Percentiles rank a stretch among this genome's conserved stretches.
Conservation (phyloP, 30 jellyfish, hydroid and myxozoan species). For the Pseudorhiza aurosa region DNA sequence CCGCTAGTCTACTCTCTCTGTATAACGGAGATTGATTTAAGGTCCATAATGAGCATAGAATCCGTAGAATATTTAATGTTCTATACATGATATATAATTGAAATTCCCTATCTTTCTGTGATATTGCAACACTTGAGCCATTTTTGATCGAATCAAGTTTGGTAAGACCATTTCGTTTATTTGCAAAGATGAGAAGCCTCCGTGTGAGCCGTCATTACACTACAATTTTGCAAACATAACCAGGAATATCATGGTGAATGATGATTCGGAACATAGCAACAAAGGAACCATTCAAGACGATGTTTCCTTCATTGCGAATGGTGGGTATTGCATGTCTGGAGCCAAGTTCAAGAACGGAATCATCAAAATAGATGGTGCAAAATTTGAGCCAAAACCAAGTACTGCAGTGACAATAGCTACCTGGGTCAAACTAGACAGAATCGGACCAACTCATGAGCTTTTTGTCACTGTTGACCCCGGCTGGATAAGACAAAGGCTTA, state of each 20-base stretch:
- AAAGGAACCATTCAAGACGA: conserved; percentile 78
- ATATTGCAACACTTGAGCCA: too few relatives aligned
- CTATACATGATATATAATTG: too few relatives aligned
- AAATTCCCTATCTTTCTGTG: too few relatives aligned
- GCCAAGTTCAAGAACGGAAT: conserved; percentile 75
- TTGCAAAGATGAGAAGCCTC: conserved; percentile 28
- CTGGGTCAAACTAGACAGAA: conserved; percentile 87
- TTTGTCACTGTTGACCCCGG: conserved; percentile 97
- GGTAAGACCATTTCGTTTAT: too few relatives aligned
- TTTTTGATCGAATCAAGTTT: too few relatives aligned
- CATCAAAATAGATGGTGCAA: conserved; percentile 73
- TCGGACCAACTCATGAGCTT: conserved; percentile 90
- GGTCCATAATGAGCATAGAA: too few relatives aligned
- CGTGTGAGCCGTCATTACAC: conserved; percentile 89
- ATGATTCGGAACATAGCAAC: conserved; percentile 80
- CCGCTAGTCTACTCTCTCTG: too few relatives aligned
- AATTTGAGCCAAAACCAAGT: conserved; percentile 85
- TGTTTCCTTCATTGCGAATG: conserved; percentile 35
- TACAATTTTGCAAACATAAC: conserved; percentile 86
- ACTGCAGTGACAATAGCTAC: conserved; percentile 87
- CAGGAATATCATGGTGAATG: conserved; percentile 53
- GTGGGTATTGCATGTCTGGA: conserved; percentile 82
- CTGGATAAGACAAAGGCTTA: conserved; percentile 84
- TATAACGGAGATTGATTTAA: too few relatives aligned
- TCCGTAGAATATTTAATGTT: too few relatives aligned